phyloP scores from a whole-genome alignment of 2,888 invertebrate species.

The Eristalinus sepulchralis region DNA sequence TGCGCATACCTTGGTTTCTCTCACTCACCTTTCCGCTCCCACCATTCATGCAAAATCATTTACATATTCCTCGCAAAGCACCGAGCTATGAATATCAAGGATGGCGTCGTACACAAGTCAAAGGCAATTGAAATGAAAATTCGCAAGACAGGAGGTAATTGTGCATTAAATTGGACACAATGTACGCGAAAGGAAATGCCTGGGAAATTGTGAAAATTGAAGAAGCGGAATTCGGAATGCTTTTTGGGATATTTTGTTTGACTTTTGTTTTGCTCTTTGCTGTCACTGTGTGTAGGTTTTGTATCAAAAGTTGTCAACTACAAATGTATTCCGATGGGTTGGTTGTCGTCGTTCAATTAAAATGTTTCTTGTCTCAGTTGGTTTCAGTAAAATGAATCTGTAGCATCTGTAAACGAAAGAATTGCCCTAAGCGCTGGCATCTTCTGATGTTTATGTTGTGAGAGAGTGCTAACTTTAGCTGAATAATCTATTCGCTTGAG shows the following conservation, averaged over 20 bases:
- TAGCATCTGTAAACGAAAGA: neutral
- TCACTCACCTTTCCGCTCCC: conserved; percentile 6
- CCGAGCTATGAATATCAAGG: conserved; percentile 56
- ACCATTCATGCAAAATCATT: conserved; percentile 44
- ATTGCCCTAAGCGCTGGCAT: neutral
- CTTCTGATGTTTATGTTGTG: neutral
- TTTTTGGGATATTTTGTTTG: neutral
- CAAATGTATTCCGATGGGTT: neutral
- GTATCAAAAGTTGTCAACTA: neutral
- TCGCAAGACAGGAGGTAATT: conserved; percentile 61
- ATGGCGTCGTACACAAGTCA: conserved; percentile 22
- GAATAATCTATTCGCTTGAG: neutral
- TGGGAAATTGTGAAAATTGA: conserved; percentile 32
- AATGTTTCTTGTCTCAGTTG: neutral
- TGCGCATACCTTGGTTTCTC: conserved; percentile 22
- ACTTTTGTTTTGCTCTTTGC: neutral
- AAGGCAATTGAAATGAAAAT: conserved; percentile 64
- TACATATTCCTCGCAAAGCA: conserved; percentile 40
- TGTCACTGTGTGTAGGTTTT: neutral
- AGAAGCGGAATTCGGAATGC: conserved; percentile 21
- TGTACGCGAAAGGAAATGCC: conserved; percentile 31
- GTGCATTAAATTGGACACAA: conserved; percentile 66
- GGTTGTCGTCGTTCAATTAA: neutral
- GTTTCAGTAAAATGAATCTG: neutral
- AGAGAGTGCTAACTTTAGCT: neutral